Evolutionary conservation across 1,140 invertebrate species (phyloP), one percentile per base, ranked within the genome.

Genomic region (Lycorma delicatula): DNA sequence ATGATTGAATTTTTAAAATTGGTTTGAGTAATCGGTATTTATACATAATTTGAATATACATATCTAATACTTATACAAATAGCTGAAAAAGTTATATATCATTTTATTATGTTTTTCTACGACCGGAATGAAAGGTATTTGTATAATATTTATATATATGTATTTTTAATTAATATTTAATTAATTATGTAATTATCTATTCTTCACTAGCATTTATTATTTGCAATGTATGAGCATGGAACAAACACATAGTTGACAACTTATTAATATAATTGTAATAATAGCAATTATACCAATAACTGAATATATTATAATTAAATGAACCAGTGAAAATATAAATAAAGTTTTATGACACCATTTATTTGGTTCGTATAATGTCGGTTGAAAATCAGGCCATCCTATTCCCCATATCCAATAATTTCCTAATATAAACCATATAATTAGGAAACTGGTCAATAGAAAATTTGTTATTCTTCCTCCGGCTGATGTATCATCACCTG

Each of bases 391-490:
- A 12, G 87, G 86, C 80, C 84, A 85, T 73, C 82, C 81, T 65
- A 88, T 85, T 60, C 77, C 75, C 26, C 86, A 73, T n/a, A 87
- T 87, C 85, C 86, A 89, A 66, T 84, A 86, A 71, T 90, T 89
- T 16, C 89, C 87, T 68, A 82, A 68, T 7, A 77, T 70, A 65
- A 90, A 90, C 86, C 87, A 90, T 11, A 73, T 79, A 54, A 86
- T 72, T 0, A 91, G 78, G 68, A 91, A 87, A 28, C 79, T 68
- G 13, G 82, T 80, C 1, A 89, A 75, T 1, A 75, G 74, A 50
- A 82, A 77, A 57, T 78, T 74, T 28, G 78, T 75, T 16, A 74
- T 69, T 56, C 67, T 68, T 12, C 70, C 67, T 20, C 70, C 73
- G 11, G 81, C 79, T 23, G 78, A 72, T 12, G 81, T 74, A 72